Evolutionary conservation across 2,113 vertebrate species (phyloP), one percentile per base, ranked within the genome.

Genomic region (Eudorcas thomsonii): DNA sequence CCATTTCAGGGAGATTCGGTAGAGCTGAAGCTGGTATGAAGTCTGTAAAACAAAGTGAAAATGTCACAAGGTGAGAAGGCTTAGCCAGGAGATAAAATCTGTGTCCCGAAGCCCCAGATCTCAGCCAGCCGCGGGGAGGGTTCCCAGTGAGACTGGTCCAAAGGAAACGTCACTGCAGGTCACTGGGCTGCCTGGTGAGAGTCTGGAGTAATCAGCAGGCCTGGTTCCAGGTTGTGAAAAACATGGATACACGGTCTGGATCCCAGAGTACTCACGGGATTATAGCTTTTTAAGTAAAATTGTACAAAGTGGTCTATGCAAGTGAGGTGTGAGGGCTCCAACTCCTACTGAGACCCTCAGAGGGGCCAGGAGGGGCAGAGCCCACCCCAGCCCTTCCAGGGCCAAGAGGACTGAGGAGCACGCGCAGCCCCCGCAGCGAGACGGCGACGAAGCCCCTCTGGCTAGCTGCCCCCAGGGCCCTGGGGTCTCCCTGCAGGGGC

Each of bases 361-460:
- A 54, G 81, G 33, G n/a, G 33, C 81, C 50, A 7, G 81, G 81
- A 36, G 19, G 78, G 81, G 50, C 81, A 83, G 50, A 36, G 33
- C 52, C 33, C 80, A 54, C 80, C 9, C 33, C 11, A 12, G 9
- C 30, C 52, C 19, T 52, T n/a, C 50, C 50, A 54, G 50, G 81
- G 33, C 50, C 52, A 25, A 15, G 33, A 36, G 52, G 33, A 13
- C 80, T 13, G 19, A 50, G 48, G 48, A 17, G 3, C 33, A 33
- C 11, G 4, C 5, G 1, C 30, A 17, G 48, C 1, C 30, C 30
- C 48, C 0, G 0, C 6, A 13, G 6, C 2, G 3, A 52, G 81
- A 14, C 33, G 8, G 45, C 45, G 16, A 19, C 1, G 15, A 25
- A 36, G 50, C n/a, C 50, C 81, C 19, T n/a, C 19, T 23, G 6